Base-by-base conservation (phyloP, 2,888 invertebrate species). In the Rhorus exstirpatorius region DNA sequence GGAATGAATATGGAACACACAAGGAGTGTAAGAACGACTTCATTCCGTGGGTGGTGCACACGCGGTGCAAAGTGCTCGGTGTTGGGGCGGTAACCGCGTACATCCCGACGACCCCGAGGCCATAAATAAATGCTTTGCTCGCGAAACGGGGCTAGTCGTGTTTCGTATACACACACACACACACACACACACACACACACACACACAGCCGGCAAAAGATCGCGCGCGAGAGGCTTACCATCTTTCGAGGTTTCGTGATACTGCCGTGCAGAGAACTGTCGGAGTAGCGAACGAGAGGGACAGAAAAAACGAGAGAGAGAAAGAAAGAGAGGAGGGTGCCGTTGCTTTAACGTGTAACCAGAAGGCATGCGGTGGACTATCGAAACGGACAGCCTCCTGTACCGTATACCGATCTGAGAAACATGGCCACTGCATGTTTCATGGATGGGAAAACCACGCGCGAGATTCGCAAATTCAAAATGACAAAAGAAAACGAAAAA, bases 121-220 rank as follows among this genome's bases (percentile, higher is more conserved):
- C 92, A 93, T 93, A 93, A 93, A 93, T 93, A 93, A 93, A 91
- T 91, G 90, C 86, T 85, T 86, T 86, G 90, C 90, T 89, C 90
- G 89, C 83, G 86, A 75, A 83, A 85, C 81, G 81, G 19, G n/a
- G 4, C 35, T 55, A 71, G 60, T 67, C 78, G 51, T 77, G 68
- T 74, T 63, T 79, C 53, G 19, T 24, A 49, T 68, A 81, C 38
- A 85, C 88, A 88, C n/a, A n/a, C n/a, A n/a, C n/a, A n/a, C n/a
- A n/a, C n/a, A n/a, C n/a, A n/a, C n/a, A n/a, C n/a, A n/a, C n/a
- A n/a, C n/a, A n/a, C n/a, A n/a, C n/a, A n/a, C n/a, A n/a, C n/a
- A 49, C 72, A 81, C 38, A 85, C 88, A 88, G 89, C 86, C 86
- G 90, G 91, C 88, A 91, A 89, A 89, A 90, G 89, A 89, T 87